A percentile compares a stretch with the other conserved stretches of the same genome.
Conservation (phyloP, 2,888 invertebrate species). For the Pammene fasciana region DNA sequence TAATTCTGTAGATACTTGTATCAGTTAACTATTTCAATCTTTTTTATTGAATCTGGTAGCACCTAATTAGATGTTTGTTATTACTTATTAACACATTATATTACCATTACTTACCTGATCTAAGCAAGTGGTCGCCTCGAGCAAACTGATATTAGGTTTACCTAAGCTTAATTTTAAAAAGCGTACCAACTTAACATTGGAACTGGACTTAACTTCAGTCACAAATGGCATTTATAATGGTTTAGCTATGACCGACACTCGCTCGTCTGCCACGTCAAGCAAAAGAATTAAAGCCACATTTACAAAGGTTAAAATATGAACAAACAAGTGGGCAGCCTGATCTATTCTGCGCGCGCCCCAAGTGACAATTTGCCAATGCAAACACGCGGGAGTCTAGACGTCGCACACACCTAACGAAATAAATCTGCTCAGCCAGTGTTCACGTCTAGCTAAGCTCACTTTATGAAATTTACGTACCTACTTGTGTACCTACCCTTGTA, state of each 20-base stretch:
- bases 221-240: neutral
- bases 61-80: too few relatives aligned
- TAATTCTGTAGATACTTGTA: too few relatives aligned
- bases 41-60: too few relatives aligned
- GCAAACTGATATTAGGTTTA: too few relatives aligned
- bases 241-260: neutral
- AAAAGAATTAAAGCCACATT: neutral
- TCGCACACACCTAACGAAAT: constrained; percentile 45
- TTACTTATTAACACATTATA: too few relatives aligned
- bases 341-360: constrained; percentile 36
- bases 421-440: constrained; percentile 38
- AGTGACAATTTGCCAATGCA: constrained; percentile 50
- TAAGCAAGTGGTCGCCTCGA: neutral
- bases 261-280: neutral
- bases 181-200: neutral
- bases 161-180: neutral
- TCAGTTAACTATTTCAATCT: too few relatives aligned
- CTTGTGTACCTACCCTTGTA: neutral
- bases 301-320: constrained; percentile 5
- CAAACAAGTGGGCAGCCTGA: constrained; percentile 17
- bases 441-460: constrained; percentile 23
- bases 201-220: too few relatives aligned
- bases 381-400: constrained; percentile 51
- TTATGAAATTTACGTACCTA: constrained; percentile 7
- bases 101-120: too few relatives aligned